These are phyloP conservation scores for Poecile atricapillus DNA, from an alignment of 2,113 vertebrate genomes.

Conservation along the genomic window DNA sequence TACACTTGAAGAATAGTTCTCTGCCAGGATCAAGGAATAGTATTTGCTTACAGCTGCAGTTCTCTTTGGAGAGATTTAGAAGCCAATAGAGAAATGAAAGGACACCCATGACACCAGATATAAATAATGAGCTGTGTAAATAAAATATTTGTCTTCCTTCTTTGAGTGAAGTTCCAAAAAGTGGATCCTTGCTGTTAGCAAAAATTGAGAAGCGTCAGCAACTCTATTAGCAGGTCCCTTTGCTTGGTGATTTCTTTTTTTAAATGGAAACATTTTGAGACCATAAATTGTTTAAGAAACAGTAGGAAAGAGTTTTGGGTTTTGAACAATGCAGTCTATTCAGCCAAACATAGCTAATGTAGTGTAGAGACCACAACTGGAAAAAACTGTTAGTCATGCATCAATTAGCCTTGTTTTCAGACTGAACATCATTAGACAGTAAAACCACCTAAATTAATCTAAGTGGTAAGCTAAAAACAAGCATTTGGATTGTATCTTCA, in stretches of 20 bases:
- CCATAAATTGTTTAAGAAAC: conserved; percentile 7
- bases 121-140: not conserved
- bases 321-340: not conserved
- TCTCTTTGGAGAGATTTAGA: not conserved
- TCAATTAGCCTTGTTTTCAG: not conserved
- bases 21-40: not conserved
- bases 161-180: not conserved
- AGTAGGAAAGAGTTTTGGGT: conserved; percentile 10
- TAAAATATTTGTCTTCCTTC: not conserved
- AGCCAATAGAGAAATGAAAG: not conserved
- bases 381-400: conserved; percentile 19
- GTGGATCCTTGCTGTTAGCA: not conserved
- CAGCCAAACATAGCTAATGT: not conserved
- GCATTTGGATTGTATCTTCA: not conserved
- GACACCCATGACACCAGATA: not conserved
- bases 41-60: not conserved
- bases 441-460: not conserved
- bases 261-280: not conserved
- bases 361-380: not conserved
- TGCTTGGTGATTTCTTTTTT: conserved; percentile 7
- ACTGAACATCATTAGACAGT: not conserved
- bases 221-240: not conserved
- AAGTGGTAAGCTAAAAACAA: not conserved
- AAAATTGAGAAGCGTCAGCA: not conserved
- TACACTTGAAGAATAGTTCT: not conserved